Percentiles rank a stretch among this genome's conserved stretches.
phyloP scores from a whole-genome alignment of 2,797 vertebrate genomes.

The Lagodon rhomboides region DNA sequence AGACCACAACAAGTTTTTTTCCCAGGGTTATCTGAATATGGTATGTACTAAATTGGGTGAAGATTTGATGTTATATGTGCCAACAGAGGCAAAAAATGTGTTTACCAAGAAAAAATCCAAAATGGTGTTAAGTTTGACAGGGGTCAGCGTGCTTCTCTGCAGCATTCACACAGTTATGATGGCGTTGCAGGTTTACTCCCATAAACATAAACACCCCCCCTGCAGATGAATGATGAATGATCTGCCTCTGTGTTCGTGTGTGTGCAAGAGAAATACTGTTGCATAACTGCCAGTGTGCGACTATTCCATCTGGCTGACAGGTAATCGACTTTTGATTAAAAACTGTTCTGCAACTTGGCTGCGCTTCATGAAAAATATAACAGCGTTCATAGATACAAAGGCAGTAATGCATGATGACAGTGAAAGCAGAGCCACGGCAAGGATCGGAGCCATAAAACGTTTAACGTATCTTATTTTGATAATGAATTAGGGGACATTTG shows the following conservation, averaged over 20 bases:
- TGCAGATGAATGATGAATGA: background rate
- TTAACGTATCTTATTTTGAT: background rate
- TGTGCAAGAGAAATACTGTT: background rate
- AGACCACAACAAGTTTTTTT: too few species aligned
- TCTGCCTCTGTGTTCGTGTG: background rate
- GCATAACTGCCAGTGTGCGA: background rate
- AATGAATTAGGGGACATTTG: background rate
- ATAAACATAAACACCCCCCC: too few species aligned
- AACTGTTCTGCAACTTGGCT: background rate
- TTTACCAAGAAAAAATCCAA: too few species aligned
- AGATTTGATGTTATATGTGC: too few species aligned
- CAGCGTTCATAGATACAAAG: background rate
- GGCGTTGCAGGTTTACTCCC: background rate
- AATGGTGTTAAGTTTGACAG: too few species aligned
- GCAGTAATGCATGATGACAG: background rate
- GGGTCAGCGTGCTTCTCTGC: too few species aligned
- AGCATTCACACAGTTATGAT: background rate
- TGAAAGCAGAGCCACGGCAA: background rate
- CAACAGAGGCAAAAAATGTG: too few species aligned
- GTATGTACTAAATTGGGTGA: too few species aligned
- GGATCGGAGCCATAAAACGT: background rate
- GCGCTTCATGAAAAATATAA: background rate
- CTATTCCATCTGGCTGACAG: background rate
- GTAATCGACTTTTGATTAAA: constrained; percentile 2
- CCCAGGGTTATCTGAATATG: too few species aligned